Evolutionary conservation across 2,113 vertebrate genomes (phyloP).

Genomic region (Lepus timidus): DNA sequence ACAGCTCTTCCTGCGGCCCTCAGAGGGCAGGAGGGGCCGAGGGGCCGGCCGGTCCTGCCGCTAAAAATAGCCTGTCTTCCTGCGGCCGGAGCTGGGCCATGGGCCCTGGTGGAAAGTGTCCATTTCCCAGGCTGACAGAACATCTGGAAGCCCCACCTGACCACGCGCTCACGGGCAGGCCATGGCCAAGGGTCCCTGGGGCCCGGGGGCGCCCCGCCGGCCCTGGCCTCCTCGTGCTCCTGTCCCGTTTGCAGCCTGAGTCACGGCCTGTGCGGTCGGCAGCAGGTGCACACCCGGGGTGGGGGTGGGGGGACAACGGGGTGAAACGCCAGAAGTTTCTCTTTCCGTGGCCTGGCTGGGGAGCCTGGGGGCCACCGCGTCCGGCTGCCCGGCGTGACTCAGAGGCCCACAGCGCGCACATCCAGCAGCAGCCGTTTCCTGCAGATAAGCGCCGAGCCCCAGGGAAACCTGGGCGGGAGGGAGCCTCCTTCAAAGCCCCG

Average conservation of each 20-base stretch:
- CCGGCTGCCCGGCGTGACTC: conserved; percentile 87
- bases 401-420: conserved; percentile 84
- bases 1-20: not conserved
- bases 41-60: not conserved
- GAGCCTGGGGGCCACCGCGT: conserved; percentile 78
- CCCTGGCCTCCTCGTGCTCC: not conserved
- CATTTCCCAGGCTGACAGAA: not conserved
- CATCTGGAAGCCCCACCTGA: not conserved
- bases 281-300: conserved; percentile 76
- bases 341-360: conserved; percentile 80
- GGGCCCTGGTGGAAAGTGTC: conserved; percentile 54
- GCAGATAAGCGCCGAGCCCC: conserved; percentile 90
- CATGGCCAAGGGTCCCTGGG: not conserved
- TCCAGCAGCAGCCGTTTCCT: conserved; percentile 92
- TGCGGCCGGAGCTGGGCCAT: conserved; percentile 32
- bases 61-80: conserved; percentile 66
- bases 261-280: conserved; percentile 60
- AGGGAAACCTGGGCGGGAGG: conserved; percentile 86
- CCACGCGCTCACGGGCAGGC: not conserved
- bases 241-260: conserved; percentile 74
- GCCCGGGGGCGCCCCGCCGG: conserved; percentile 52
- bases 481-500: conserved; percentile 71
- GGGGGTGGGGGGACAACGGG: not conserved
- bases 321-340: conserved; percentile 82
- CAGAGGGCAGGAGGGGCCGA: not conserved